Base-by-base conservation (phyloP, 1,140 invertebrate species). In the Tetramorium simillimum region DNA sequence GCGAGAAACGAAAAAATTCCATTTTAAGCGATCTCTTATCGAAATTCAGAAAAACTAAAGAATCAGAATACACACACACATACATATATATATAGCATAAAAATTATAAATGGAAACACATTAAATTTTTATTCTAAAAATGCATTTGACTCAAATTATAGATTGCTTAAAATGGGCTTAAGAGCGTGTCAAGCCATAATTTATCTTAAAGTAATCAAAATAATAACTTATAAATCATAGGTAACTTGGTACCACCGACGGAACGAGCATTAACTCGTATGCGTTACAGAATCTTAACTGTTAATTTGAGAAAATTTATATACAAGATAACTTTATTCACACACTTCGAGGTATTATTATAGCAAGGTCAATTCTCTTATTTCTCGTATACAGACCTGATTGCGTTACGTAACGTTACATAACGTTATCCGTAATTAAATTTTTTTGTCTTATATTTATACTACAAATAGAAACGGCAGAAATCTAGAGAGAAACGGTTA, bases 221-320 rank as follows among this genome's bases (percentile, higher is more conserved):
- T 58, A 80, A 51, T 63, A 43, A 84, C 77, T 84, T 81, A 87
- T 58, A 87, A 2, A 63, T 89, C 60, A 69, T 90, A 91, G 93
- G 93, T 94, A 94, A 94, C 93, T 94, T 84, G 88, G 92, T 91
- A 94, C 93, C 93, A 94, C 93, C 93, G 63, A 89, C 89, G 87
- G 58, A 80, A 90, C 67, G 82, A 70, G 56, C 33, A 65, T 88
- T 89, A 80, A 28, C 7, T 56, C 24, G 18, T 72, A 53, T 40
- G 0, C 21, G 16, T 51, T 82, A 82, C 24, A 28, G 16, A 56
- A 16, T 43, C 46, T 24, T 81, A 69, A 51, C 9, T 56, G 21
- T 70, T 72, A 80, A 33, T 33, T 33, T 33, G 21, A 16, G 12
- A 43, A 43, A 69, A 18, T 33, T 56, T 70, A 81, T 58, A 6